Base-by-base conservation (phyloP, 2,113 vertebrate species). In the Crotalus helleri region DNA sequence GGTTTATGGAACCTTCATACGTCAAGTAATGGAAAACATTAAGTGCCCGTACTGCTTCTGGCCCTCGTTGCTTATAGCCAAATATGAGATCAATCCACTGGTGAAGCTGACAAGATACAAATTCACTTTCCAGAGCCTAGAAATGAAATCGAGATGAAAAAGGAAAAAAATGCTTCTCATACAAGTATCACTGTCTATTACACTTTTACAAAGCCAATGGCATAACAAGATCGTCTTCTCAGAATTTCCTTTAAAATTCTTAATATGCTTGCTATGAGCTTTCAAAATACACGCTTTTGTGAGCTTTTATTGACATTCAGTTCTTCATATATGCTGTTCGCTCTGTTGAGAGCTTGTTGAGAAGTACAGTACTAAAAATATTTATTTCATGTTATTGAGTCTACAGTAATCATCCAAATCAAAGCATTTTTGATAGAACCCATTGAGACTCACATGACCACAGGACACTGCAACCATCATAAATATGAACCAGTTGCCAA, bases 51-150 rank as follows among this genome's bases (percentile, higher is more conserved):
- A 98, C 98, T 0, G 99, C 99, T 97, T 99, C 99, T 2, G 99
- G 99, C 90, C 99, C 99, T 93, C 99, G 98, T 96, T 99, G 99
- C 97, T 99, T 99, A 97, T 99, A 99, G 97, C 99, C 99, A 97
- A 99, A 99, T 98, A 99, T 98, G 96, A 99, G 99, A 97, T 99
- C 99, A 95, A 99, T 99, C 99, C 99, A 99, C 96, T 99, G 99
- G 97, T 99, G 99, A 96, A 99, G 98, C 13, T 99, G 99, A 98
- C 99, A 99, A 92, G 99, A 99, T 94, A 99, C 99, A 98, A 99
- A 99, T 96, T 99, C 99, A 11, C 99, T 99, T 97, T 99, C 99
- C 97, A 99, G 97, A 94, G 99, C 99, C 99, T 99, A 97, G 90
- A 97, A 97, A 95, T 96, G 96, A 97, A 94, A 95, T 92, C 53